Base-by-base conservation (phyloP, 2,797 vertebrate genomes). In the Sebastes matsubarae region DNA sequence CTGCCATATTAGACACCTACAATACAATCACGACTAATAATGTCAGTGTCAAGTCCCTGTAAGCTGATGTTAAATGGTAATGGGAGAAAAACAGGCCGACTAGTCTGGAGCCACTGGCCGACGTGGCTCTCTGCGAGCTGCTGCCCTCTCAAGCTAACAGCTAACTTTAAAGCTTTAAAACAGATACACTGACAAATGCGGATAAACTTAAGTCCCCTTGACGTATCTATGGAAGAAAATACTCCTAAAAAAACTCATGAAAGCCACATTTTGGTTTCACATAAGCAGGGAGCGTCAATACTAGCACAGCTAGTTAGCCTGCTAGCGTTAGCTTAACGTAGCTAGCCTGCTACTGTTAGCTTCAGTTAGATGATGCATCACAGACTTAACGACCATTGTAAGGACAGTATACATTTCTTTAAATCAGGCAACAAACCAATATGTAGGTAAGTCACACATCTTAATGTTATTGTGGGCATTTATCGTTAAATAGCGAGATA, bases 61-160 rank as follows among this genome's bases (percentile, higher is more conserved):
- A 5, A 13, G n/a, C 24, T 6, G n/a, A 42, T 10, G 27, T 58
- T 68, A 42, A 54, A 64, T 13, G 22, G 32, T 32, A 12, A 36
- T 34, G 34, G 10, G 3, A 12, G 12, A 13, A 0, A 0, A 38
- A 38, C 12, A 38, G 36, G 84, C 87, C 82, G 83, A 57, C n/a
- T 72, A 73, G 54, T 77, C 70, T 24, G 57, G 24, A 77, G 50
- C 36, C 66, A 68, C 18, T 11, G 82, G 92, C 88, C 93, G 93
- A 95, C 93, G 93, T 95, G 93, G 94, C 93, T 92, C 36, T 38
- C 42, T 64, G 32, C 36, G n/a, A 68, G 65, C 42, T 77, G 78
- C 80, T 61, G 65, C 81, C 60, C 60, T 54, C 4, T 16, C 3
- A 65, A 72, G 57, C 32, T 42, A 24, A 38, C 63, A 12, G 65